Percentiles rank a stretch among this genome's conserved stretches.
Evolutionary conservation across 2,888 invertebrate species (phyloP).

Genomic region (Incurvaria masculella): DNA sequence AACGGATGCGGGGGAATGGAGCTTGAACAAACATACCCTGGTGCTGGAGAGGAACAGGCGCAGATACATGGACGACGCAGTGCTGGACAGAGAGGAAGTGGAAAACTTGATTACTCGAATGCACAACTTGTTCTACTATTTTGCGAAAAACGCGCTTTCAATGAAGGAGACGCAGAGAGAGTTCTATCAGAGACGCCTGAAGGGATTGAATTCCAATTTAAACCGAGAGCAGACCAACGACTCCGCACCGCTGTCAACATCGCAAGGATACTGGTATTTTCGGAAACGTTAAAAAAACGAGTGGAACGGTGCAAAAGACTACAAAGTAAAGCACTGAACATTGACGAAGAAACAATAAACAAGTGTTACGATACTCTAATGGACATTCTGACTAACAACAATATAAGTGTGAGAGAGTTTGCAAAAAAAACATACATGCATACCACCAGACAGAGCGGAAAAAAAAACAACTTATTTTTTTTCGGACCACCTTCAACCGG

Average conservation of each 20-base stretch:
- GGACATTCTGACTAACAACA: neutral
- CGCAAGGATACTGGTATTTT: neutral
- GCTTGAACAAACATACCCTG: neutral
- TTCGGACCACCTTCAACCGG: constrained; percentile 14
- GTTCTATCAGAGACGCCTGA: neutral
- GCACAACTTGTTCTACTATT: neutral
- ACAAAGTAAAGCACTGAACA: neutral
- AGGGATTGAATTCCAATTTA: neutral
- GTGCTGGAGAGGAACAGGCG: neutral
- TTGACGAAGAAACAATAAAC: neutral
- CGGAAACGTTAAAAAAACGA: neutral
- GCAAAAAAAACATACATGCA: neutral
- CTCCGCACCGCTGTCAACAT: neutral
- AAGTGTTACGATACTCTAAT: neutral
- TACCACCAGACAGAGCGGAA: constrained; percentile 7
- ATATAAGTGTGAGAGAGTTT: neutral
- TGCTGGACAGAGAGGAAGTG: neutral
- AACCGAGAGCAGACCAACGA: neutral
- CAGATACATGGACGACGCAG: neutral
- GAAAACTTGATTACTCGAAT: neutral
- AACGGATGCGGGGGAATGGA: neutral
- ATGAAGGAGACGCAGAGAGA: neutral
- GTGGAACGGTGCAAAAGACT: neutral
- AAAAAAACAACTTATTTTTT: constrained; percentile 17
- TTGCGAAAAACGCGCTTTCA: neutral